A percentile compares a stretch with the other conserved stretches of the same genome.
Evolutionary conservation across 2,888 invertebrate genomes (phyloP).

Genomic region (Pecten maximus): DNA sequence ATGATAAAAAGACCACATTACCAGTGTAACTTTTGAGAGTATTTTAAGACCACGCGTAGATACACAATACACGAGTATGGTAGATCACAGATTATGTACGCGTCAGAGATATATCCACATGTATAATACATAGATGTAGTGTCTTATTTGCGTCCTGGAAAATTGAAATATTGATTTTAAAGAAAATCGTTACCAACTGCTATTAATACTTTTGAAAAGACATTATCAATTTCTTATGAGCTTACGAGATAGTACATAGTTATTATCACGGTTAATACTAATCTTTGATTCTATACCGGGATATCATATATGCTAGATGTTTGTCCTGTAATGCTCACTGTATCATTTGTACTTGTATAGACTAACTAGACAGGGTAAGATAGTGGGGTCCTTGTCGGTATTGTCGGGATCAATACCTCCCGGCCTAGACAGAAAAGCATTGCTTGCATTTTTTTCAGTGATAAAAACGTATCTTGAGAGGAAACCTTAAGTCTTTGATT

Average conservation of each 20-base stretch:
- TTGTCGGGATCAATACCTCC: background rate
- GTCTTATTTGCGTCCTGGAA: background rate
- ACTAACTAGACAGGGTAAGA: background rate
- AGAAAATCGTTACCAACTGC: background rate
- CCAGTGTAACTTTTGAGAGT: no score
- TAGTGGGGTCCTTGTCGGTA: background rate
- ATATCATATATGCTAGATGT: background rate
- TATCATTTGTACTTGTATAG: background rate
- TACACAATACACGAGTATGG: no score
- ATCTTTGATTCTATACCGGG: background rate
- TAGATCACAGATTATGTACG: background rate
- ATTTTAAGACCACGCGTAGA: no score
- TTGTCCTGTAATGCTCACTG: background rate
- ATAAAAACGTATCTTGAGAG: background rate
- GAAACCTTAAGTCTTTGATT: constrained; percentile 6
- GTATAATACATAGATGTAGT: background rate
- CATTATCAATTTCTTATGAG: no score
- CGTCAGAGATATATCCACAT: background rate
- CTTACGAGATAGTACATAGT: background rate
- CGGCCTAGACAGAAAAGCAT: background rate
- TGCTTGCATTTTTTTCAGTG: background rate
- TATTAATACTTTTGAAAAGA: background rate
- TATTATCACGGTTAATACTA: background rate
- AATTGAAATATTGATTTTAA: background rate
- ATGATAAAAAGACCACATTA: no score